Conservation (phyloP, 30 jellyfish, hydroid and myxozoan genomes). For the Aurelia sp. region DNA sequence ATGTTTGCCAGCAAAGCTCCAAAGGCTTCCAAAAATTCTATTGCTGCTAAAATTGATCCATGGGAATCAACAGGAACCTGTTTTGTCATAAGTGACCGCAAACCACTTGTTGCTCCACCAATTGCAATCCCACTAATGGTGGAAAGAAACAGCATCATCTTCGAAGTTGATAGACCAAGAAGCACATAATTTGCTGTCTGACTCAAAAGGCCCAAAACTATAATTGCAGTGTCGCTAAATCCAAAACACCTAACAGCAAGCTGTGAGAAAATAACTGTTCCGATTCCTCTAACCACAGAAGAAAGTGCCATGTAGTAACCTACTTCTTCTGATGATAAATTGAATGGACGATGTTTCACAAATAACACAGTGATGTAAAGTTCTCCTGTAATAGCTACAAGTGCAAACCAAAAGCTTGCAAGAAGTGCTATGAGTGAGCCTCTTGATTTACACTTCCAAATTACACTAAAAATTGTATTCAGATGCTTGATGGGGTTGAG, state of each 20-base stretch:
- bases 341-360: constrained; percentile 77
- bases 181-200: constrained; percentile 67
- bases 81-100: constrained; percentile 81
- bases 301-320: constrained; percentile 78
- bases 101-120: constrained; percentile 74
- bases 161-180: constrained; percentile 69
- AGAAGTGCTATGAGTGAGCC: constrained; percentile 63
- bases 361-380: constrained; percentile 74
- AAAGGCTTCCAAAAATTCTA: constrained; percentile 82
- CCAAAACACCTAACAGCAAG: constrained; percentile 67
- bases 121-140: constrained; percentile 76
- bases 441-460: constrained; percentile 34
- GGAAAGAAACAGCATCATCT: constrained; percentile 66
- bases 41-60: constrained; percentile 79
- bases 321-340: constrained; percentile 67
- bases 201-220: constrained; percentile 71
- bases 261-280: constrained; percentile 78
- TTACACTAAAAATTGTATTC: constrained; percentile 34
- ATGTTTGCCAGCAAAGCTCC: constrained; percentile 78
- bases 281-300: constrained; percentile 71
- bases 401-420: constrained; percentile 75
- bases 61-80: constrained; percentile 81
- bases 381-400: constrained; percentile 82
- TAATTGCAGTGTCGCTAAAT: constrained; percentile 62
- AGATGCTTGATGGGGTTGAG: constrained; percentile 69